Evolutionary conservation across 2,113 vertebrate species (phyloP), one percentile per base, ranked within the genome.

Genomic region (Sylvilagus bachmani): DNA sequence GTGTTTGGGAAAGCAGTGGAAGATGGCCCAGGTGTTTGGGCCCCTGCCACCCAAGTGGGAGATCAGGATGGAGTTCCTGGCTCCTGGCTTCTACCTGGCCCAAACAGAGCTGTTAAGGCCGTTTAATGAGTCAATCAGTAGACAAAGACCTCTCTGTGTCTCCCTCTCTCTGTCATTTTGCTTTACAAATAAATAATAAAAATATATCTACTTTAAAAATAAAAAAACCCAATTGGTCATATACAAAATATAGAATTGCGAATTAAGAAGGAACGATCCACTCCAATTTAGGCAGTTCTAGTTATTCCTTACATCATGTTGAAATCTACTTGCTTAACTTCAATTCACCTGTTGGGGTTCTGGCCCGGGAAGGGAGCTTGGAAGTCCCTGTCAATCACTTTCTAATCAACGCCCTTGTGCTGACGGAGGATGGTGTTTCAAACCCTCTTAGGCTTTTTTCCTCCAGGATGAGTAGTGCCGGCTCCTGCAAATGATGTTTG

Each of bases 251-350:
- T 3, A 25, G 74, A 82, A 69, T 55, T 91, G 86, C 67, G 66
- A 22, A 62, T 67, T 81, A 75, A 13, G 8, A 85, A 90, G 33
- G 29, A 61, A 86, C 55, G 83, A 36, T 14, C 53, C 22, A 25
- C 27, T 69, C 55, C 49, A 78, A 7, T 66, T 96, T 86, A 81
- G 73, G 79, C 17, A 86, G 69, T 33, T 84, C 19, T 71, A 58
- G n/a, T 82, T 89, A 6, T 93, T 74, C 77, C 31, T 78, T 73
- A 51, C 44, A 24, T 44, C n/a, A 1, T 77, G n/a, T 78, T 14
- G 55, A 86, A 79, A 88, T 70, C 29, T 79, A 36, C 33, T 90
- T 90, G 49, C 31, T 82, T 78, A 69, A 94, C 31, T 87, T 75
- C 67, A 79, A 70, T 82, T 90, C 17, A 78, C 49, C 16, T 67